These are phyloP conservation scores for Wasmannia auropunctata DNA, from an alignment of 1,140 invertebrate genomes.

Conservation along the genomic window DNA sequence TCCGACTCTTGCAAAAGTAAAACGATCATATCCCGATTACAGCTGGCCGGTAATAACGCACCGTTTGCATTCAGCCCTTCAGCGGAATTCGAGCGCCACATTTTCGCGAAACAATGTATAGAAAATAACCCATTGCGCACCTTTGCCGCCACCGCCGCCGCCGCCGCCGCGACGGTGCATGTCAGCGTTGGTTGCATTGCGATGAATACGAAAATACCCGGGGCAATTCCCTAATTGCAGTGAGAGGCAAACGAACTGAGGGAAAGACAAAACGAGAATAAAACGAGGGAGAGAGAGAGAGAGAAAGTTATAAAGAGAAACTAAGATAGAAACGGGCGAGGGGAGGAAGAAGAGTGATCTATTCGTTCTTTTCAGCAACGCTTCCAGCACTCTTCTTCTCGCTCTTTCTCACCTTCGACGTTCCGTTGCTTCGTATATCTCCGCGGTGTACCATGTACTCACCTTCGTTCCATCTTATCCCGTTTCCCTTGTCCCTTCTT, in stretches of 20 bases:
- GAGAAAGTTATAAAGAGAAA: conserved; percentile 50
- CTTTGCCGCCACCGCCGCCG: conserved; percentile 64
- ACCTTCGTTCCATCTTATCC: conserved; percentile 62
- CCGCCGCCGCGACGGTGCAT: conserved; percentile 47
- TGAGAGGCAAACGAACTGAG: conserved; percentile 76
- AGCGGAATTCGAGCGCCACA: conserved; percentile 56
- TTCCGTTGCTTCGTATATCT: conserved; percentile 29
- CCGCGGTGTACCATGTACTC: conserved; percentile 31
- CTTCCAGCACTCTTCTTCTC: conserved; percentile 63
- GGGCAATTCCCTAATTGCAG: conserved; percentile 81
- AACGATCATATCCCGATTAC: conserved; percentile 48
- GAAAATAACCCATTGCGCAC: conserved; percentile 75
- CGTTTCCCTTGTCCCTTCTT: neutral
- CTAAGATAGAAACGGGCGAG: conserved; percentile 32
- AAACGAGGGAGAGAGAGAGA: conserved; percentile 24
- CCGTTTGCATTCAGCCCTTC: conserved; percentile 51
- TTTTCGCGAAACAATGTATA: conserved; percentile 72
- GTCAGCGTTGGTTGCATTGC: conserved; percentile 76
- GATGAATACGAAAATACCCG: conserved; percentile 79
- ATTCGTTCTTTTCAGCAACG: conserved; percentile 71
- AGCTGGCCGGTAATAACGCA: conserved; percentile 31
- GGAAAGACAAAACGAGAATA: conserved; percentile 33
- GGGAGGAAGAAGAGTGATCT: conserved; percentile 49
- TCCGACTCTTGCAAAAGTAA: conserved; percentile 1
- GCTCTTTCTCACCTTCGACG: conserved; percentile 61